phyloP scores from a whole-genome alignment of 2,888 invertebrate species.

The Bursaphelenchus okinawaensis region DNA sequence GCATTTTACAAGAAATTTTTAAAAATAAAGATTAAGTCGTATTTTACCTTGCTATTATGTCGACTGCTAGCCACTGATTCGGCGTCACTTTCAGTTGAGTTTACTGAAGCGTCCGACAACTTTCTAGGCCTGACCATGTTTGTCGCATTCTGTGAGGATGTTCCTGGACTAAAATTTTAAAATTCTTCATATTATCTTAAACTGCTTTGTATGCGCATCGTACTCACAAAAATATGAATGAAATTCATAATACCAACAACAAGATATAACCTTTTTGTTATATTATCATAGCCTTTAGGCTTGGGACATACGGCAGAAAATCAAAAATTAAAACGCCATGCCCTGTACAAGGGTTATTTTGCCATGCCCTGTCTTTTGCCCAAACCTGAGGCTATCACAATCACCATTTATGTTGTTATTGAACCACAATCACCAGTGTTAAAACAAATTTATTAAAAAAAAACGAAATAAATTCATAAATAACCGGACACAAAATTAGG shows the following conservation, averaged over 20 bases:
- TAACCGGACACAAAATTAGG: background rate
- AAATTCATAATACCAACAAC: too few relatives aligned
- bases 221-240: too few relatives aligned
- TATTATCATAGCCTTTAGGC: too few relatives aligned
- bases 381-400: too few relatives aligned
- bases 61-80: background rate
- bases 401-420: too few relatives aligned
- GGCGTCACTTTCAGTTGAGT: background rate
- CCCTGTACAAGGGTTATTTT: too few relatives aligned
- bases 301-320: too few relatives aligned
- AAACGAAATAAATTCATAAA: background rate
- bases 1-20: too few relatives aligned
- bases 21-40: background rate
- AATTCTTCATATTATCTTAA: background rate
- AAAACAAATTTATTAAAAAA: background rate
- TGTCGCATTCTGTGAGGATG: slow-evolving; percentile 11
- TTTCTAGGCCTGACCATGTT: slow-evolving; percentile 51
- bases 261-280: too few relatives aligned
- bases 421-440: background rate
- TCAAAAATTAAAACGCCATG: too few relatives aligned
- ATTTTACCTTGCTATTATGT: background rate
- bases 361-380: too few relatives aligned
- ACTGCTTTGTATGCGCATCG: too few relatives aligned
- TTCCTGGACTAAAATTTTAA: background rate
- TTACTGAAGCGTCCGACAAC: slow-evolving; percentile 50